Evolutionary conservation across 2,797 vertebrate genomes (phyloP), one percentile per base, ranked within the genome.

Genomic region (Leucoraja ocellata): DNA sequence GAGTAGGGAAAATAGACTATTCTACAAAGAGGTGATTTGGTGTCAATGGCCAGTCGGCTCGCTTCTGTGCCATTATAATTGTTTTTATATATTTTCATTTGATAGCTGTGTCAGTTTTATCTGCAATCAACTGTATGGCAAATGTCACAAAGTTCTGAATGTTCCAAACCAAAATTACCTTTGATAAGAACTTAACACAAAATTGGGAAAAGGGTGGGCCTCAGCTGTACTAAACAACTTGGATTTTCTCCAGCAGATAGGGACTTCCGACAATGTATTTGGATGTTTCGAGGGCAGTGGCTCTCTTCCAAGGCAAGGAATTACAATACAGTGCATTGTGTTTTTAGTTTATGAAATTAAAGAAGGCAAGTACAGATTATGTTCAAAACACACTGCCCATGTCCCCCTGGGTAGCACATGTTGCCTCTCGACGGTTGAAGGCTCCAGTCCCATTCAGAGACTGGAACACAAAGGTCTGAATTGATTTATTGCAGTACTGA

Each of bases 131-230:
- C 11, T 61, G 80, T 28, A 63, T 13, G 58, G 54, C 58, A 61
- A 84, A 84, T 28, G 54, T n/a, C 81, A 84, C 23, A 84, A 84
- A 84, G n/a, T 78, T 36, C n/a, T 78, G 2, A 83, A n/a, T 28
- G 79, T 61, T 61, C 25, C 81, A 61, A 84, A 54, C 54, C 58
- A 84, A 84, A 84, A 14, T 61, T 10, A 61, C 14, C 61, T 61
- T 11, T 84, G 81, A 84, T 84, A 84, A 84, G 81, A 84, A 61
- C 54, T n/a, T 61, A 84, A n/a, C 54, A 61, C 54, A n/a, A 3
- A 84, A 84, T 61, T n/a, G n/a, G 81, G 81, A 84, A 84, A 84
- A 84, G 81, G 81, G 81, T 84, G 81, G 80, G 25, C 46, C 80
- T 83, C 23, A 23, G 8, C 21, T 83, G 18, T 58, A 81, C 46